Conservation (phyloP, 1,140 invertebrate species). For the Aphis gossypii region DNA sequence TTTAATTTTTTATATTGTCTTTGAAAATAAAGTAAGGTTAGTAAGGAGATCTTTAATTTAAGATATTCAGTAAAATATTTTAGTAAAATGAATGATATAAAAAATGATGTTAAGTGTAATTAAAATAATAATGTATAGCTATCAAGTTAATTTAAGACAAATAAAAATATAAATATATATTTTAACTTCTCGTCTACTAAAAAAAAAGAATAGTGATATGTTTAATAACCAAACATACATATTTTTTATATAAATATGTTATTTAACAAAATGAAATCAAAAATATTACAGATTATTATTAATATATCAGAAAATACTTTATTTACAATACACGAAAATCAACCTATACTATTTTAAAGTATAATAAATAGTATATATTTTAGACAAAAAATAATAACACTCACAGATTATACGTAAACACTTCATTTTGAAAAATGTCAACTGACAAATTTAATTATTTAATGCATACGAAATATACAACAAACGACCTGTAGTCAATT, state of each 20-base stretch:
- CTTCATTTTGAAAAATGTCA: neutral
- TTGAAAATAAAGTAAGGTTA: too few species aligned
- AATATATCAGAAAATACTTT: neutral
- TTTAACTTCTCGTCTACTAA: neutral
- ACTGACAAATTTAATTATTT: neutral
- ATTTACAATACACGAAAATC: neutral
- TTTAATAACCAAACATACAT: neutral
- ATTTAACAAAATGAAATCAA: neutral
- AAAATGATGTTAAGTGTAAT: neutral
- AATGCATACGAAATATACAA: neutral
- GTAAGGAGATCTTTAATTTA: neutral
- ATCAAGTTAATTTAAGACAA: neutral
- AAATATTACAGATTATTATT: neutral
- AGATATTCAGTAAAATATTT: neutral
- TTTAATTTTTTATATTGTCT: too few species aligned
- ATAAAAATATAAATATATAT: neutral
- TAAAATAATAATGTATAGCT: neutral
- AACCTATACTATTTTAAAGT: neutral
- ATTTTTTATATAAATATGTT: too few species aligned
- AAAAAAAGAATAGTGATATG: neutral
- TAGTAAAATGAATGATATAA: neutral
- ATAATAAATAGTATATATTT: neutral
- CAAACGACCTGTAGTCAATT: neutral
- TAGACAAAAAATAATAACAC: slow-evolving; percentile 16
- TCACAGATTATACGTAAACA: neutral